Percentiles rank a stretch among this genome's conserved stretches.
phyloP scores from a whole-genome alignment of 2,113 vertebrate species.

The Xenopus borealis region DNA sequence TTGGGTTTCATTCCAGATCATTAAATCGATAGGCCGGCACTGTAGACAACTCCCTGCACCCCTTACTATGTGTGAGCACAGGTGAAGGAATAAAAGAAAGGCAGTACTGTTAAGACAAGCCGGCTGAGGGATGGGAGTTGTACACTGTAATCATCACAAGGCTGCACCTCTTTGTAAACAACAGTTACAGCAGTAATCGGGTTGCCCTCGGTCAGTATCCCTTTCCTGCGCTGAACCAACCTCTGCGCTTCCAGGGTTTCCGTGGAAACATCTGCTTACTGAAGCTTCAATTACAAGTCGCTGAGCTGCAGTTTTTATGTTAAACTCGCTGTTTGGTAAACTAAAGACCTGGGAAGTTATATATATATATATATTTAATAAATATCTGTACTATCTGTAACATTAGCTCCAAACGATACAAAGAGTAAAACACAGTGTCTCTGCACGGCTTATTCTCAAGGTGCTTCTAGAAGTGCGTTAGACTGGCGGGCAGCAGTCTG shows the following conservation, averaged over 20 bases:
- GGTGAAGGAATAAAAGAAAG: neutral
- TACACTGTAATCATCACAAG: neutral
- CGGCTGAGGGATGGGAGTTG: neutral
- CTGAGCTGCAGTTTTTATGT: neutral
- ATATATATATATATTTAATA: constrained; percentile 2
- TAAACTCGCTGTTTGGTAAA: constrained; percentile 18
- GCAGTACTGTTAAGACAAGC: constrained; percentile 19
- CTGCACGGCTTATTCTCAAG: constrained; percentile 20
- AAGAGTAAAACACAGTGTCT: constrained; percentile 23
- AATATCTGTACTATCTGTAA: constrained; percentile 17
- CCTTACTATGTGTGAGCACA: neutral
- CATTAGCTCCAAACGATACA: constrained; percentile 10
- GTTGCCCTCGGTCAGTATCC: neutral
- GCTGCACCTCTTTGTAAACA: neutral
- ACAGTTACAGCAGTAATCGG: no score
- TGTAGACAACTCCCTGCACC: neutral
- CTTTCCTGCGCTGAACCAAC: no score
- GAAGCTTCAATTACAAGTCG: constrained; percentile 5
- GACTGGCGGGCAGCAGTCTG: neutral
- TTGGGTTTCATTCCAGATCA: no score
- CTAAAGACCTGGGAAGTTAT: constrained; percentile 36
- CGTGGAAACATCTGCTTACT: constrained; percentile 2
- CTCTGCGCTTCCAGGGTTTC: neutral
- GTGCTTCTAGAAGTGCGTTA: constrained; percentile 40
- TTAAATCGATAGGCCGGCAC: neutral